phyloP scores from a whole-genome alignment of 2,888 invertebrate species.

The Anarsia innoxiella region DNA sequence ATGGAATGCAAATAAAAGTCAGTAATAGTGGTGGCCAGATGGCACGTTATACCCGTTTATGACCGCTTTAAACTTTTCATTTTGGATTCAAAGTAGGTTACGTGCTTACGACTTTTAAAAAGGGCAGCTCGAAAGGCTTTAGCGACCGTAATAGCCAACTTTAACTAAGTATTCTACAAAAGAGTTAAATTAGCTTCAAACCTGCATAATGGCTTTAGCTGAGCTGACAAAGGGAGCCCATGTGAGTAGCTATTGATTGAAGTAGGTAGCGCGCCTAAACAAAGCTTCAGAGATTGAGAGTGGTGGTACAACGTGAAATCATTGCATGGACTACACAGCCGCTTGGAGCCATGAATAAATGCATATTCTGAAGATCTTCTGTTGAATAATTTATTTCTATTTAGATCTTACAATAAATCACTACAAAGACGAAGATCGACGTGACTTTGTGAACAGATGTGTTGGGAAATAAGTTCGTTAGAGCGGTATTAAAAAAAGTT shows the following conservation, averaged over 20 bases:
- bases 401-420: constrained; percentile 30
- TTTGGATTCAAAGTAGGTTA: too few relatives aligned
- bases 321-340: constrained; percentile 18
- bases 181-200: constrained; percentile 4
- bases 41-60: constrained; percentile 6
- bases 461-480: too few relatives aligned
- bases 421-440: too few relatives aligned
- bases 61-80: constrained; percentile 3
- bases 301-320: constrained; percentile 9
- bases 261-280: too few relatives aligned
- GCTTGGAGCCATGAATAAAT: constrained; percentile 34
- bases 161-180: not conserved
- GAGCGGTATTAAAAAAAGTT: too few relatives aligned
- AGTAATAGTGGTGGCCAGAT: too few relatives aligned
- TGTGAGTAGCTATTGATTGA: too few relatives aligned
- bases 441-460: too few relatives aligned
- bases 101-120: too few relatives aligned
- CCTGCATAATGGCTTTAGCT: constrained; percentile 5
- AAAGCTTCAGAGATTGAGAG: constrained; percentile 7
- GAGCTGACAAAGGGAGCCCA: too few relatives aligned
- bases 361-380: constrained; percentile 27
- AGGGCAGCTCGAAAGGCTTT: not conserved
- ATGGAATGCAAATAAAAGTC: too few relatives aligned
- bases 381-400: constrained; percentile 42
- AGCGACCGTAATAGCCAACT: constrained; percentile 2